These are phyloP conservation scores for Spheniscus humboldti DNA, from an alignment of 2,797 vertebrate species.

Conservation along the genomic window DNA sequence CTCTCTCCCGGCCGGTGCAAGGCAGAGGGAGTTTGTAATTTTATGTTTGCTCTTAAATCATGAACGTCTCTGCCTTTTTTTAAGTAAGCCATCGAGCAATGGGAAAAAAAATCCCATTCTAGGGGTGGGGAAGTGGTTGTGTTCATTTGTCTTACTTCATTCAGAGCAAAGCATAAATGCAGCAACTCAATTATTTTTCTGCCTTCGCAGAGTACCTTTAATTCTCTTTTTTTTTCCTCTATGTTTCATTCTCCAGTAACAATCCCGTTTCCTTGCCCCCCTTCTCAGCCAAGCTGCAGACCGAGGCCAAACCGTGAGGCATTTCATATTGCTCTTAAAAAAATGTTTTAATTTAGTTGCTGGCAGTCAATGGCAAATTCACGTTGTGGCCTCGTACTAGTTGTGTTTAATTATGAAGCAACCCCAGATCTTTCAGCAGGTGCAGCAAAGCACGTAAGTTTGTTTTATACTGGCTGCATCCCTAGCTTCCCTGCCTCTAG, in stretches of 20 bases:
- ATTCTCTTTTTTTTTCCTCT: background rate
- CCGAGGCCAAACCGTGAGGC: background rate
- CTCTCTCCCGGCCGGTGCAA: background rate
- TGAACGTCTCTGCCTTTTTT: background rate
- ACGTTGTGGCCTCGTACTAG: accelerated
- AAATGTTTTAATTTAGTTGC: background rate
- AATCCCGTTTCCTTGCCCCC: background rate
- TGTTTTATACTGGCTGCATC: background rate
- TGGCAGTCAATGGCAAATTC: background rate
- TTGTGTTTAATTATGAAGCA: background rate
- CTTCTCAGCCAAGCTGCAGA: background rate
- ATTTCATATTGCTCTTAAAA: background rate
- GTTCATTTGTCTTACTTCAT: background rate
- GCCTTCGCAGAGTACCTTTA: background rate
- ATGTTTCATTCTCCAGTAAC: background rate
- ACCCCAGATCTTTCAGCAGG: background rate
- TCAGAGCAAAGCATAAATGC: background rate
- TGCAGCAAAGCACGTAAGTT: background rate
- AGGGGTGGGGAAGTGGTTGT: background rate
- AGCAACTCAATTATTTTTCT: background rate
- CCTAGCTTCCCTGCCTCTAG: background rate
- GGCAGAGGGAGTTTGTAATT: background rate
- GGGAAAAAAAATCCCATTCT: background rate
- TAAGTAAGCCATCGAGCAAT: background rate
- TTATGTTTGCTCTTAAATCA: background rate